phyloP scores from a whole-genome alignment of 2,113 vertebrate genomes.

The Nothocercus nigrocapillus region DNA sequence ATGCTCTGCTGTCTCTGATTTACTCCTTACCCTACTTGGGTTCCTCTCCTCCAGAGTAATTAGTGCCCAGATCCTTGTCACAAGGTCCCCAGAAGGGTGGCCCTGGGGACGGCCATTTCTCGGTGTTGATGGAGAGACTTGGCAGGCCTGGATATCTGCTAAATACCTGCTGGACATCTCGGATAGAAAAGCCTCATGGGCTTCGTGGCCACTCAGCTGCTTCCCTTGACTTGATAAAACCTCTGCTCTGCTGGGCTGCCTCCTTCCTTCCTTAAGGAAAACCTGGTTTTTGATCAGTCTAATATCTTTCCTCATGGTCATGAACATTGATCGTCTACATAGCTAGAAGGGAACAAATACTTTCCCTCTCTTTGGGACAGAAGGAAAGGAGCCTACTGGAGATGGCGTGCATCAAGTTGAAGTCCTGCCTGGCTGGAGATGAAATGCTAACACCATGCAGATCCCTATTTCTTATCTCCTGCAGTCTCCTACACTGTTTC shows the following conservation, averaged over 20 bases:
- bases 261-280: not conserved
- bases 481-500: fast-evolving
- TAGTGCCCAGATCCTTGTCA: not conserved
- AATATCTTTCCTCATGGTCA: not conserved
- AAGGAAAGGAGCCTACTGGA: not conserved
- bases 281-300: not conserved
- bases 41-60: not conserved
- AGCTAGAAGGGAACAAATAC: not conserved
- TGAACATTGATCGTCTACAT: fast-evolving
- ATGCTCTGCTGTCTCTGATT: not conserved
- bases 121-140: not conserved
- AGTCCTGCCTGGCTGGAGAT: too few species aligned
- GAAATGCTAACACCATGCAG: fast-evolving
- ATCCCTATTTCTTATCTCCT: not conserved
- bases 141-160: not conserved
- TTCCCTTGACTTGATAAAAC: not conserved
- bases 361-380: not conserved
- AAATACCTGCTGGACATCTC: not conserved
- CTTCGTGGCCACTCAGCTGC: not conserved
- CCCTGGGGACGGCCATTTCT: not conserved
- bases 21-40: not conserved
- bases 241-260: not conserved
- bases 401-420: too few species aligned
- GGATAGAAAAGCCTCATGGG: not conserved
- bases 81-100: not conserved